A percentile compares a stretch with the other conserved stretches of the same genome.
Conservation (phyloP, 1,140 invertebrate species). For the Limonius californicus region DNA sequence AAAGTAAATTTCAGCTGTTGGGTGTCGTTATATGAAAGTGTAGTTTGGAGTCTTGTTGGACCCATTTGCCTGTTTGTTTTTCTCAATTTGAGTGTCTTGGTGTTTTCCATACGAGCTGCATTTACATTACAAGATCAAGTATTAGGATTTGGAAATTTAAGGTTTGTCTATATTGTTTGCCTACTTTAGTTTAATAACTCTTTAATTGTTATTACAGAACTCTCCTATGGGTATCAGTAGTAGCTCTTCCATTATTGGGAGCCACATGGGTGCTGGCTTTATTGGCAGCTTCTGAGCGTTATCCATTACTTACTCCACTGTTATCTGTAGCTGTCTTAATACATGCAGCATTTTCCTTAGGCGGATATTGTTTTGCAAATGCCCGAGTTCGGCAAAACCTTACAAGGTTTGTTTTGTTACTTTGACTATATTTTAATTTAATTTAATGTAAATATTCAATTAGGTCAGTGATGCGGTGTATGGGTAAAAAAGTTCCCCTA, state of each 20-base stretch:
- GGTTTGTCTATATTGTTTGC: slow-evolving; percentile 49
- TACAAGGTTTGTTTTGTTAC: slow-evolving; percentile 48
- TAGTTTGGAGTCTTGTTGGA: slow-evolving; percentile 87
- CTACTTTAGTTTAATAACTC: background rate
- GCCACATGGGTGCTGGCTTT: slow-evolving; percentile 78
- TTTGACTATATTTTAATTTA: background rate
- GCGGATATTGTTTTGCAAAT: slow-evolving; percentile 83
- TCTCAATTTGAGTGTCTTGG: slow-evolving; percentile 75
- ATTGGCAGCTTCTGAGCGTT: slow-evolving; percentile 73
- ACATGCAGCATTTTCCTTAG: slow-evolving; percentile 72
- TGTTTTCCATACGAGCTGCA: slow-evolving; percentile 83
- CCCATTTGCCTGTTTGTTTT: slow-evolving; percentile 74
- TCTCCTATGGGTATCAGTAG: slow-evolving; percentile 77
- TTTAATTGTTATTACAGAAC: slow-evolving; percentile 57
- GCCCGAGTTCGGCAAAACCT: slow-evolving; percentile 70
- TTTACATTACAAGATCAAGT: slow-evolving; percentile 88
- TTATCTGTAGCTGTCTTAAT: slow-evolving; percentile 66
- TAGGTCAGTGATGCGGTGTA: slow-evolving; percentile 64
- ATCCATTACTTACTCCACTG: slow-evolving; percentile 66
- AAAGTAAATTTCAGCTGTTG: slow-evolving; percentile 75
- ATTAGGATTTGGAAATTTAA: slow-evolving; percentile 83
- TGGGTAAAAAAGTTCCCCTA: slow-evolving; percentile 81
- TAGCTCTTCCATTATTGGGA: slow-evolving; percentile 72
- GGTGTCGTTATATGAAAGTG: slow-evolving; percentile 88
- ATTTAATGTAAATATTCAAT: background rate